Evolutionary conservation across 2,888 invertebrate genomes (phyloP).

Genomic region (Nineta flava): DNA sequence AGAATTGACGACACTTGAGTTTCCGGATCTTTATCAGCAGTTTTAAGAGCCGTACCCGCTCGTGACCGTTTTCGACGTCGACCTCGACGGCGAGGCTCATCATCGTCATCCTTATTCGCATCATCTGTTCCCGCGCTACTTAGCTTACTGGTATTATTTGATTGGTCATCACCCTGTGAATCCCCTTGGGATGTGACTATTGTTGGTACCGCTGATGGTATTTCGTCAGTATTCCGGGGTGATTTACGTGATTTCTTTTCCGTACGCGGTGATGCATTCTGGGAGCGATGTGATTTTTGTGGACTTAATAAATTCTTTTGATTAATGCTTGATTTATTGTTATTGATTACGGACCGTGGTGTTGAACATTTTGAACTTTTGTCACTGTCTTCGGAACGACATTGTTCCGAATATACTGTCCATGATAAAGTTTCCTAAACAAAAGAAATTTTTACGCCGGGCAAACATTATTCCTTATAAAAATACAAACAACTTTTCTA

Average conservation of each 20-base stretch:
- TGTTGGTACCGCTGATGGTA: constrained; percentile 22
- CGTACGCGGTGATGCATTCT: constrained; percentile 1
- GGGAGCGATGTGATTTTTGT: background rate
- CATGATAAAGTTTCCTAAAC: constrained; percentile 33
- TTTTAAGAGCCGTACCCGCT: constrained; percentile 22
- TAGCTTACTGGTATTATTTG: too few relatives aligned
- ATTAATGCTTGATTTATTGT: background rate
- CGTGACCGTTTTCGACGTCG: constrained; percentile 27
- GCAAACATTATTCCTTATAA: too few relatives aligned
- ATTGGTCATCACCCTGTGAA: too few relatives aligned
- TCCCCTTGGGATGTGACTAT: too few relatives aligned
- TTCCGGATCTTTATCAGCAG: constrained; percentile 43
- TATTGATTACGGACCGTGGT: constrained; percentile 5
- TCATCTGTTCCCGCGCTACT: constrained; percentile 27
- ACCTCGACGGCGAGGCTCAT: constrained; percentile 41
- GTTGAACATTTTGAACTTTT: constrained; percentile 4
- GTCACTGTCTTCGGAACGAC: constrained; percentile 17
- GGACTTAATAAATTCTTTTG: too few relatives aligned
- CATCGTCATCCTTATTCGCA: constrained; percentile 39
- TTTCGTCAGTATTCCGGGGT: too few relatives aligned
- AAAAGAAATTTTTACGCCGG: background rate
- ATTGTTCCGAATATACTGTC: constrained; percentile 29
- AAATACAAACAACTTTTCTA: too few relatives aligned
- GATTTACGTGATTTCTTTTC: constrained; percentile 7
- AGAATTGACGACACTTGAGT: constrained; percentile 34